Conservation (phyloP, 30 jellyfish, hydroid and myxozoan species). For the Cassiopea xamachana region DNA sequence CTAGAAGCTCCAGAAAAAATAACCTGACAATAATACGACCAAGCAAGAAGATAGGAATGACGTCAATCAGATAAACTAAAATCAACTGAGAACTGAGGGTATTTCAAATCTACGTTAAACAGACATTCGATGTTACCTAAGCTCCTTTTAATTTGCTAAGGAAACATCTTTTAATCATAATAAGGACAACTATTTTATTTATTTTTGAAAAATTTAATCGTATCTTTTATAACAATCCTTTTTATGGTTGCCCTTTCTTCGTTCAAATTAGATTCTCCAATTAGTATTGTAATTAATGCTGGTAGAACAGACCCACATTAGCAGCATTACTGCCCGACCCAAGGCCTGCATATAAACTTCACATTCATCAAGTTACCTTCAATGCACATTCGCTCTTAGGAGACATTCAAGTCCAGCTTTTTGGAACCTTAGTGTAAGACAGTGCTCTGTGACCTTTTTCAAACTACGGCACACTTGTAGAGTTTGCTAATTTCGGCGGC, state of each 20-base stretch:
- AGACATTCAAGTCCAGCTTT: too few relatives aligned
- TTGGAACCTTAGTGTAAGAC: too few relatives aligned
- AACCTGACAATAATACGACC: neutral
- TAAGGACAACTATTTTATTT: constrained; percentile 6
- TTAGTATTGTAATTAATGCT: neutral
- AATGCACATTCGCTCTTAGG: too few relatives aligned
- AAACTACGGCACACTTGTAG: too few relatives aligned
- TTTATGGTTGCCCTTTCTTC: neutral
- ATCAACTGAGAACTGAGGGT: neutral
- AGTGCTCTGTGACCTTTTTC: too few relatives aligned
- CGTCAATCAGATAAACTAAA: neutral
- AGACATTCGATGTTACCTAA: neutral
- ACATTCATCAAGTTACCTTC: too few relatives aligned
- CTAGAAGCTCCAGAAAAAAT: constrained; percentile 11
- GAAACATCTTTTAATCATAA: constrained; percentile 15
- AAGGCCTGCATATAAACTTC: neutral
- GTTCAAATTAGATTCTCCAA: neutral
- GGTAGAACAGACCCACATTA: constrained; percentile 23
- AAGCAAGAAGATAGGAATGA: neutral
- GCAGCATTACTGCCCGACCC: constrained; percentile 4
- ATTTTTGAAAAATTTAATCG: neutral
- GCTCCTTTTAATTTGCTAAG: neutral
- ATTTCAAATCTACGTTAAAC: neutral
- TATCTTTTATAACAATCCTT: neutral
- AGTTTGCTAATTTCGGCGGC: too few relatives aligned